Conservation (phyloP, 2,113 vertebrate species). For the Eublepharis macularius region DNA sequence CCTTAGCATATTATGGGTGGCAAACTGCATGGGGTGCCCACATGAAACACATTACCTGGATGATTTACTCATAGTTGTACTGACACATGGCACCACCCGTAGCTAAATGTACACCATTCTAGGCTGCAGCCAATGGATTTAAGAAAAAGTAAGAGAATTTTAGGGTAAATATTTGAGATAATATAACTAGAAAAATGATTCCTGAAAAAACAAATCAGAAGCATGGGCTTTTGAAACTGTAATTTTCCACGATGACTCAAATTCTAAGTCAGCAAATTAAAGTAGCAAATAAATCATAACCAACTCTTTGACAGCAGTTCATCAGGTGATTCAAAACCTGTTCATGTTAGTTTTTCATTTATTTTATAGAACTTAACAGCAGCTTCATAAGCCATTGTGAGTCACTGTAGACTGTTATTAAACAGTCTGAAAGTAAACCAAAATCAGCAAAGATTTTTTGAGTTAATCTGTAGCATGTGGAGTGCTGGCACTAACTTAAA, state of each 20-base stretch:
- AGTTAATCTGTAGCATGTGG: neutral
- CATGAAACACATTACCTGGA: no score
- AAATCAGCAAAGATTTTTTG: neutral
- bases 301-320: neutral
- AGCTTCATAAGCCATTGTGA: conserved; percentile 25
- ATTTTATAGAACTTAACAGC: conserved; percentile 13
- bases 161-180: neutral
- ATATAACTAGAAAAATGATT: neutral
- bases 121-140: neutral
- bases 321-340: conserved; percentile 21
- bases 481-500: conserved; percentile 9
- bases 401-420: conserved; percentile 35
- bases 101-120: neutral
- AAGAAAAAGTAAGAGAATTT: neutral
- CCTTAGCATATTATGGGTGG: no score
- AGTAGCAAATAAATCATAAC: conserved; percentile 22
- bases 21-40: no score
- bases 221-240: neutral
- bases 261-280: neutral
- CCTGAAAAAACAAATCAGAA: neutral
- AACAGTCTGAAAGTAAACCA: conserved; percentile 31
- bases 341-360: conserved; percentile 18
- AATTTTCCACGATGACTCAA: neutral
- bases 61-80: no score
- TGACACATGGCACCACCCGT: no score